phyloP scores from a whole-genome alignment of 2,113 vertebrate genomes.

The Notarius lentiginosus region DNA sequence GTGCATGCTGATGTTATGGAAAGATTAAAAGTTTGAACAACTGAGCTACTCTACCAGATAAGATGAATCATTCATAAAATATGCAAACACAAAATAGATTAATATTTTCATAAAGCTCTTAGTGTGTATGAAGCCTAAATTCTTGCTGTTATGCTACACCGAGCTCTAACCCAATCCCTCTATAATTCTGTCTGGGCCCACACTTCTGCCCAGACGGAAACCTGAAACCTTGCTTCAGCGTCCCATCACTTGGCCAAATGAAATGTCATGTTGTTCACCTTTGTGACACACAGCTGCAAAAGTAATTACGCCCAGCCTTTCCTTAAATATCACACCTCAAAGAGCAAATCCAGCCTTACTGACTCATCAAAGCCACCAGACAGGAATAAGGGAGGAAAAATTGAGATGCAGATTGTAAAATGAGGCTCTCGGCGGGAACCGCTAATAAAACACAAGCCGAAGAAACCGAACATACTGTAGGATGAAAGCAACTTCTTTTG shows the following conservation, averaged over 20 bases:
- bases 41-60: not conserved
- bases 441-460: not conserved
- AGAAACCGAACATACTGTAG: not conserved
- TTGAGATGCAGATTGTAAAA: not conserved
- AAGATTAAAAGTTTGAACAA: not conserved
- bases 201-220: not conserved
- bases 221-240: not conserved
- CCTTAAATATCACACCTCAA: constrained; percentile 30
- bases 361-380: not conserved
- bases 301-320: constrained; percentile 17
- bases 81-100: not conserved
- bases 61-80: not conserved
- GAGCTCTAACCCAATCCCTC: not conserved
- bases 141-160: not conserved
- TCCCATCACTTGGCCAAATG: constrained; percentile 12
- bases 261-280: constrained; percentile 34
- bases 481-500: not conserved
- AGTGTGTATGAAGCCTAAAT: not conserved
- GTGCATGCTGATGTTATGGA: not conserved
- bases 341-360: not conserved
- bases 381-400: not conserved
- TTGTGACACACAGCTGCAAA: constrained; percentile 34
- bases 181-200: not conserved
- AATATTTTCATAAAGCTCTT: not conserved
- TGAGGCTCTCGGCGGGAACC: not conserved